A percentile compares a stretch with the other conserved stretches of the same genome.
These are phyloP conservation scores for Aepyceros melampus DNA, from an alignment of 2,113 vertebrate species.

Conservation along the genomic window DNA sequence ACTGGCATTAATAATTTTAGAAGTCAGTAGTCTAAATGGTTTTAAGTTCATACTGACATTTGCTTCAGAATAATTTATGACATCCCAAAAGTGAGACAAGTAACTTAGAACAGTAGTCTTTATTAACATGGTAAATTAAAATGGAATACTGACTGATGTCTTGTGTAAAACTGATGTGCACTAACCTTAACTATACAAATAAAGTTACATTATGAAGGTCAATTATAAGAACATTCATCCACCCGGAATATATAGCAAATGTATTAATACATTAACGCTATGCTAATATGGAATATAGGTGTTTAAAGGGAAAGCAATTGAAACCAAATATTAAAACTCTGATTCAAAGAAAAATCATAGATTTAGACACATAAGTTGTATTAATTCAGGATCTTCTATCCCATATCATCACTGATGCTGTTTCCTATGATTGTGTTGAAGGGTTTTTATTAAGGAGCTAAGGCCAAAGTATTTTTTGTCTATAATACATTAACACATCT, in stretches of 20 bases:
- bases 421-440: not conserved
- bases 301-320: not conserved
- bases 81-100: conserved; percentile 17
- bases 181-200: not conserved
- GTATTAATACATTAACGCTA: not conserved
- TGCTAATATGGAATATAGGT: not conserved
- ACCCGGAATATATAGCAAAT: rapidly evolving
- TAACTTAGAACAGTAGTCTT: not conserved
- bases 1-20: not conserved
- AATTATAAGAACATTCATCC: not conserved
- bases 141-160: not conserved
- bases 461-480: not conserved
- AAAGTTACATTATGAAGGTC: not conserved
- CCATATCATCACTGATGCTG: not conserved
- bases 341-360: not conserved
- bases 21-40: not conserved
- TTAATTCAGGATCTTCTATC: not conserved
- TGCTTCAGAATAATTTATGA: conserved; percentile 10
- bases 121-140: conserved; percentile 23
- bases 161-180: not conserved
- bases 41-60: conserved; percentile 23
- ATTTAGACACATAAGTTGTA: not conserved
- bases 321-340: not conserved
- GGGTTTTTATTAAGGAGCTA: not conserved
- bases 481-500: not conserved